Percentiles rank a stretch among this genome's conserved stretches.
Conservation (phyloP, 2,888 invertebrate species). For the Drosophila glabriapex region DNA sequence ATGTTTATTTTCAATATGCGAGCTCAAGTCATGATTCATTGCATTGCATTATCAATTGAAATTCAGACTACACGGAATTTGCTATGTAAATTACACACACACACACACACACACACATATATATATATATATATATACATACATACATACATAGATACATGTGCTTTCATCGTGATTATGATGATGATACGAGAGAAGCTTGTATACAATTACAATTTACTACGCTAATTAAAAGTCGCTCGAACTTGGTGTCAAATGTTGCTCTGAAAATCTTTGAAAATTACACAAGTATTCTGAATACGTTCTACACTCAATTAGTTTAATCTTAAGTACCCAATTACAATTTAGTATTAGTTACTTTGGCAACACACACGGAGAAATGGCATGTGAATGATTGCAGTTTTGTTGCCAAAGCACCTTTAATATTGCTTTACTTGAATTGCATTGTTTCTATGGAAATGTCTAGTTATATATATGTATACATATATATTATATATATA, state of each 20-base stretch:
- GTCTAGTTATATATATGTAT: not conserved
- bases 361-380: not conserved
- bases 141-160: not conserved
- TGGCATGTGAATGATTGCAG: not conserved
- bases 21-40: slow-evolving; percentile 23
- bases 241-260: not conserved
- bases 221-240: not conserved
- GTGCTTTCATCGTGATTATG: slow-evolving; percentile 16
- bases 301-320: not conserved
- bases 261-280: not conserved
- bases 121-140: not conserved
- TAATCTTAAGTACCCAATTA: not conserved
- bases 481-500: not conserved
- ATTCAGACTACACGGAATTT: slow-evolving; percentile 29
- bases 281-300: not conserved
- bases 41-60: slow-evolving; percentile 34
- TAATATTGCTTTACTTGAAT: not conserved
- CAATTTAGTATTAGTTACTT: not conserved
- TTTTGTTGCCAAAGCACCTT: not conserved
- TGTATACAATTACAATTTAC: not conserved
- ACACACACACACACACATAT: not conserved
- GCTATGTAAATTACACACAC: slow-evolving; percentile 1
- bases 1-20: not conserved
- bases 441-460: slow-evolving; percentile 2
- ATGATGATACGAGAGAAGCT: not conserved